Evolutionary conservation across 1,140 invertebrate genomes (phyloP), one percentile per base, ranked within the genome.

Genomic region (Cepaea nemoralis): DNA sequence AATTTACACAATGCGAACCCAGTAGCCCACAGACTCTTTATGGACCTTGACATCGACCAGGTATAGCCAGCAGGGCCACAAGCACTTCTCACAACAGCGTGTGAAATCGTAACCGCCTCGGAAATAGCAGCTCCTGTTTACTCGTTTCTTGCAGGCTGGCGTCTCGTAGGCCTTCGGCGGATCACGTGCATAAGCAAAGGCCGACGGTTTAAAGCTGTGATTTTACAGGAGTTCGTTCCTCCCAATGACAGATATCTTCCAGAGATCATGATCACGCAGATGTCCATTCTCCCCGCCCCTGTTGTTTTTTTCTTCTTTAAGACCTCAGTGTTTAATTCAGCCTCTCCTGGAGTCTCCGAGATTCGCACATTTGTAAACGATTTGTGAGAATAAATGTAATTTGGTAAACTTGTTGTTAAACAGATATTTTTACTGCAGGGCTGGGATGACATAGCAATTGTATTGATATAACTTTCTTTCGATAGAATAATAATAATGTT

Each of bases 171-270:
- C 59, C 59, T 31, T 31, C 10, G 59, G 59, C 59, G 59, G 59
- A 63, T 63, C 59, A 63, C 59, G 59, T 63, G 59, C 59, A 63
- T 63, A 63, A 63, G 59, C 59, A 63, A 63, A 63, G 59, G 59
- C 2, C 59, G n/a, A 63, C 59, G 59, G 27, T 63, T 63, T 16
- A 5, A 27, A 19, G 59, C n/a, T n/a, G 22, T 63, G 59, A 63
- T 63, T 31, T 63, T 63, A 63, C 59, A 31, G 19, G 27, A 31
- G 59, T 31, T 27, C 59, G 59, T 63, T 63, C 59, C 59, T 63
- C 6, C 59, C 33, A 27, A 2, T 63, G 59, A 63, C 59, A 63
- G 59, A 63, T 16, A 63, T 14, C n/a, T 27, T 63, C n/a, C 59
- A 63, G 59, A 63, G 2, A 63, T 31, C 3, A 10, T 48, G 59